phyloP scores from a whole-genome alignment of 1,140 invertebrate genomes.

The Brevipalpus yothersi region DNA sequence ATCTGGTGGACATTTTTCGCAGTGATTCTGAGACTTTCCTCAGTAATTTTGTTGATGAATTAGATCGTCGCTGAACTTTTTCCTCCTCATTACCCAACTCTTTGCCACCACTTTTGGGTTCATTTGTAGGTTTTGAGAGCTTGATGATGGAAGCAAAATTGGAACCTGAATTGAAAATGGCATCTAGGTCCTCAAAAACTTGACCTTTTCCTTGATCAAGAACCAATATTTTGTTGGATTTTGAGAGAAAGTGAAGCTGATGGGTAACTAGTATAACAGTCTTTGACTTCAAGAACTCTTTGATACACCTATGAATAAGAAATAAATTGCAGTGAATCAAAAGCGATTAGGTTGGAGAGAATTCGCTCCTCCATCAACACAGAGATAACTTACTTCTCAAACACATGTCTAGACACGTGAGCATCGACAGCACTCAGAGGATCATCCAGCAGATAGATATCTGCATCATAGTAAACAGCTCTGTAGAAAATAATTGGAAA shows the following conservation, averaged over 20 bases:
- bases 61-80: too few species aligned
- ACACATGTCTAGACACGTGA: conserved; percentile 23
- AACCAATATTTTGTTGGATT: conserved; percentile 45
- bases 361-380: too few species aligned
- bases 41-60: background rate
- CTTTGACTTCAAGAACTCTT: conserved; percentile 30
- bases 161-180: background rate
- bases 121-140: background rate
- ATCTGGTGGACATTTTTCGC: background rate
- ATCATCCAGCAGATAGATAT: conserved; percentile 24
- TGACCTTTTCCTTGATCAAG: conserved; percentile 30
- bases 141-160: background rate
- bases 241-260: conserved; percentile 34
- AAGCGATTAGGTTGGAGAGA: too few species aligned
- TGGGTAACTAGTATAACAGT: conserved; percentile 39
- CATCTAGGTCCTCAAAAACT: too few species aligned
- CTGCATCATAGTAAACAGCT: conserved; percentile 14
- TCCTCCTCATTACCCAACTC: background rate
- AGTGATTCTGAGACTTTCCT: background rate
- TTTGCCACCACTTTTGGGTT: background rate
- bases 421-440: conserved; percentile 22
- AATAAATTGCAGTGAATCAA: too few species aligned
- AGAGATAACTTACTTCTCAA: conserved; percentile 17
- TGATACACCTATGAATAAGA: conserved; percentile 14
- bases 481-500: conserved; percentile 7